Base-by-base conservation (phyloP, 2,888 invertebrate species). In the Stenodema calcarata region DNA sequence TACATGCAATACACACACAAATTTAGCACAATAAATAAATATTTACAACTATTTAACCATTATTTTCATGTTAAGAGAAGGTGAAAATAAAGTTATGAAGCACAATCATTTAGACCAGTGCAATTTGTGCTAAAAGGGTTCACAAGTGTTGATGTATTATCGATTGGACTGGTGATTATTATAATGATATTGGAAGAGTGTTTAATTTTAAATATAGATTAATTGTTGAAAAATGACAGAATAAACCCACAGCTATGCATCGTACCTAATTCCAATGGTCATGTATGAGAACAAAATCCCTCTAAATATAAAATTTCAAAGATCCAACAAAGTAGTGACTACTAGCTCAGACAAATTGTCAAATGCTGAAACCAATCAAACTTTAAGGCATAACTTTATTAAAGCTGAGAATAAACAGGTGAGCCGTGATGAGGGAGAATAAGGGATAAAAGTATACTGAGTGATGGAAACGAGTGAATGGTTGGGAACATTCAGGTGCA, bases 1-100 rank as follows among this genome's bases (percentile, higher is more conserved):
- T 85, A 73, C 87, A 87, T 87, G 87, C 87, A 87, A 73, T 83
- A 87, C 87, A 86, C 81, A 87, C 79, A 85, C 73, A 70, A 35
- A 85, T 35, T 87, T 69, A 87, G 84, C 84, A 87, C 83, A 87
- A 69, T 85, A 84, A 73, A 85, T 79, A 87, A 78, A 85, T 87
- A 87, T 87, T 85, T 87, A 87, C 87, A 87, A 70, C 82, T 82
- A 87, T 75, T 18, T 73, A 73, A 73, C 73, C 73, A 73, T 18
- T 35, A 73, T 73, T 73, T 54, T 73, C 18, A 73, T 30, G 73
- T 73, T 73, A 41, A 18, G n/a, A 16, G 41, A 73, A n/a, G 30
- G 73, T 73, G 73, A 73, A 73, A 18, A 35, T 41, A n/a, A 30
- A 41, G 35, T 73, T 9, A 73, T 73, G 70, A 73, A 62, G 62